A percentile compares a stretch with the other conserved stretches of the same genome.
These are phyloP conservation scores for Leptarthrus brevirostris DNA, from an alignment of 2,888 invertebrate genomes.

Conservation along the genomic window DNA sequence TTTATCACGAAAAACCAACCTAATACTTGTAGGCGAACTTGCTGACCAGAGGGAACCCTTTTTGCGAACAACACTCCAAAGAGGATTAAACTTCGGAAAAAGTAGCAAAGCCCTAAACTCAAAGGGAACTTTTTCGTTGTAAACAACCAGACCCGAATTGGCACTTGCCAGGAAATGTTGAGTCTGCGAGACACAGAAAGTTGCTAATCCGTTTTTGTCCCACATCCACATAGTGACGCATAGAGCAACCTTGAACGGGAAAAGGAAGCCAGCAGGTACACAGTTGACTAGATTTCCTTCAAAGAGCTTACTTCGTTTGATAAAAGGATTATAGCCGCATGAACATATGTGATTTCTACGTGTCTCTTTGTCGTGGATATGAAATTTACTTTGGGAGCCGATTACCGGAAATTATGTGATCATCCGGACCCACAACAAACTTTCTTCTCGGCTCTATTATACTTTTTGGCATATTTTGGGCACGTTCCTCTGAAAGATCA, in stretches of 20 bases:
- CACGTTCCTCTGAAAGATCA: not conserved
- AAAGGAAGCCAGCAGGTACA: not conserved
- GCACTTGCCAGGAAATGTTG: conserved; percentile 29
- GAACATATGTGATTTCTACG: not conserved
- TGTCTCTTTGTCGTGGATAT: no score
- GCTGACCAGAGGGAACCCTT: conserved; percentile 14
- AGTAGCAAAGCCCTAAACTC: conserved; percentile 1
- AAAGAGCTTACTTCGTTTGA: not conserved
- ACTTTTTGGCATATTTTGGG: not conserved
- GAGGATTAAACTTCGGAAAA: conserved; percentile 16
- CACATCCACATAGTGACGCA: not conserved
- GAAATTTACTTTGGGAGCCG: not conserved
- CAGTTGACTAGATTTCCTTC: no score
- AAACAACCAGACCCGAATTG: conserved; percentile 23
- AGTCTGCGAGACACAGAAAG: not conserved
- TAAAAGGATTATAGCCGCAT: not conserved
- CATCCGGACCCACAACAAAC: not conserved
- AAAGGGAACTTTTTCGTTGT: conserved; percentile 20
- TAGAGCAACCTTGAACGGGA: not conserved
- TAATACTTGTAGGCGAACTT: conserved; percentile 5
- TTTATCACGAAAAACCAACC: not conserved
- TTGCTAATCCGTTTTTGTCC: conserved; percentile 26
- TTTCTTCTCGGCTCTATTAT: not conserved
- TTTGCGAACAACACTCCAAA: conserved; percentile 1
- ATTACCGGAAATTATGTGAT: conserved; percentile 4